A percentile compares a stretch with the other conserved stretches of the same genome.
Evolutionary conservation across 37 sponge, comb jelly and placozoan genomes (phyloP).

Genomic region (Aphrocallistes beatrix): DNA sequence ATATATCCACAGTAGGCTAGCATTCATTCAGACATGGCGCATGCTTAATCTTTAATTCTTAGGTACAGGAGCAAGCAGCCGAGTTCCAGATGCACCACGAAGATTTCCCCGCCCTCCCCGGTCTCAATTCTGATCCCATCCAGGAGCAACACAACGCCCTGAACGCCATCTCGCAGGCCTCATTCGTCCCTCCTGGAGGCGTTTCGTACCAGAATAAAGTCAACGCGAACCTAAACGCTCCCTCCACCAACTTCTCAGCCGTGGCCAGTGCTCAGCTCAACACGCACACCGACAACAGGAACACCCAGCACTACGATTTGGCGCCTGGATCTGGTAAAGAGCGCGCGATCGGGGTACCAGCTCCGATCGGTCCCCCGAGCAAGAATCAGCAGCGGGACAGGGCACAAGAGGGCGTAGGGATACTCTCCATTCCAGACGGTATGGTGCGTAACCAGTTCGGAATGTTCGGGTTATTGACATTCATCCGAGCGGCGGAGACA

Average conservation of each 20-base stretch:
- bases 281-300: conserved; percentile 14
- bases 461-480: conserved; percentile 90
- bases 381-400: neutral
- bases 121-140: conserved; percentile 37
- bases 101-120: conserved; percentile 98
- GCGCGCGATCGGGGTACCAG: conserved; percentile 9
- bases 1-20: too few relatives aligned
- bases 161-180: neutral
- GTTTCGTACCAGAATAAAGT: neutral
- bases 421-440: conserved; percentile 73
- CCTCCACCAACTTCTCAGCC: neutral
- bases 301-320: conserved; percentile 49
- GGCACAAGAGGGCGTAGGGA: conserved; percentile 18
- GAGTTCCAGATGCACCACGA: conserved; percentile 96
- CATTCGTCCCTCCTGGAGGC: neutral
- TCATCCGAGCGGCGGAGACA: conserved; percentile 91
- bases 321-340: conserved; percentile 73
- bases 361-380: neutral
- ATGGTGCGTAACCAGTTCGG: conserved; percentile 99
- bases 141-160: conserved; percentile 10
- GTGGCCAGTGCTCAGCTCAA: neutral
- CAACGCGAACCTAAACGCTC: neutral
- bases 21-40: too few relatives aligned
- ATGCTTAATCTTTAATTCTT: neutral
- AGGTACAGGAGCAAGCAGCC: conserved; percentile 41